Evolutionary conservation across 2,888 invertebrate genomes (phyloP), one percentile per base, ranked within the genome.

Genomic region (Diabrotica balteata): DNA sequence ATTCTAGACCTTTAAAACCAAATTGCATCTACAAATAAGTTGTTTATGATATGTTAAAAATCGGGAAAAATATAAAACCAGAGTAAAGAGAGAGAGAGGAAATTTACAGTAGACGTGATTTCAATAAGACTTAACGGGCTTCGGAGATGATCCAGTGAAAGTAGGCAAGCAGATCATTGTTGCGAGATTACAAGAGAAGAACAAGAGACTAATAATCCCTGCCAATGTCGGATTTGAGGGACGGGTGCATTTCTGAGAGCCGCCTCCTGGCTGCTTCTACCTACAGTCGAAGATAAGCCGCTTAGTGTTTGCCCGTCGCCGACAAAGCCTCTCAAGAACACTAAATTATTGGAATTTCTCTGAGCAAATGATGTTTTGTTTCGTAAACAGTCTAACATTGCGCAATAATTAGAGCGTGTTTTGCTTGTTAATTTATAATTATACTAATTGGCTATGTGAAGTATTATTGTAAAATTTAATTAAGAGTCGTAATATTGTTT

Each of bases 141-240:
- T 68, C 67, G 63, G 72, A 68, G 65, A 71, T 58, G 68, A 75
- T 69, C 63, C 69, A 69, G 60, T 71, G 63, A 61, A 66, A 65
- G 63, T 55, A 63, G 62, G 65, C 59, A 63, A 66, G 66, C 42
- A 69, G 59, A 69, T 63, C 69, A 69, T 69, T 69, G 69, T 69
- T 69, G 51, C 51, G 66, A 60, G 69, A 66, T 66, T 66, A 66
- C 59, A 59, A 67, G 73, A 76, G 75, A 76, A 74, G 74, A 75
- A 76, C 73, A 75, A 77, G 75, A 76, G 75, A 77, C 79, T 79
- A 79, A 80, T 80, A 80, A 80, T 80, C 79, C 79, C 77, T 76
- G 77, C 77, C 79, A 74, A 69, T 66, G 69, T 69, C 66, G 69
- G 80, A 80, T 80, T 81, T 80, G 74, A 73, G 76, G 52, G 58